A percentile compares a stretch with the other conserved stretches of the same genome.
These are phyloP conservation scores for Sarcophaga peregrina DNA, from an alignment of 1,140 invertebrate species.

Conservation along the genomic window DNA sequence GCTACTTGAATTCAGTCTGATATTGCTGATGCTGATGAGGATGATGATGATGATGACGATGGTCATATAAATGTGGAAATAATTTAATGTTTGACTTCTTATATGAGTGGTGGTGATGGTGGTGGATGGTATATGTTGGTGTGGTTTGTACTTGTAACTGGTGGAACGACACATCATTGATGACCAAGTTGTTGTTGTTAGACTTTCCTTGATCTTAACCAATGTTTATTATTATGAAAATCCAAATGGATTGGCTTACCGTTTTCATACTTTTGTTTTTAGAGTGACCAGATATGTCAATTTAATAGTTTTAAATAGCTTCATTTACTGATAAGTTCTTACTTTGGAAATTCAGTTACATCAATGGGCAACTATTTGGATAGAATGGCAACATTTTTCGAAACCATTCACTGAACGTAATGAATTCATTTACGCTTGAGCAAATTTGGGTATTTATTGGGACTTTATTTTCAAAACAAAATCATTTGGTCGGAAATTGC, in stretches of 20 bases:
- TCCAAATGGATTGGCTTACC: background rate
- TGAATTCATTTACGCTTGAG: too few relatives aligned
- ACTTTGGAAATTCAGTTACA: too few relatives aligned
- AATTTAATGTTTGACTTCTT: slow-evolving; percentile 34
- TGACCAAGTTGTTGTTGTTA: slow-evolving; percentile 32
- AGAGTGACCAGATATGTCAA: too few relatives aligned
- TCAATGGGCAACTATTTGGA: too few relatives aligned
- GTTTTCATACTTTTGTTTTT: background rate
- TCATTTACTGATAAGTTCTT: too few relatives aligned
- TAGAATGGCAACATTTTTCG: too few relatives aligned
- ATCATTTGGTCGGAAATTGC: too few relatives aligned
- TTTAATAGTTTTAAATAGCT: too few relatives aligned
- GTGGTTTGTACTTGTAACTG: background rate
- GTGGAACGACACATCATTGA: slow-evolving; percentile 38
- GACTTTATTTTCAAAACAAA: too few relatives aligned
- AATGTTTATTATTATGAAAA: background rate
- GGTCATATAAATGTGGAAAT: slow-evolving; percentile 28
- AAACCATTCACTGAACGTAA: too few relatives aligned
- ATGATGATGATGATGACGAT: background rate
- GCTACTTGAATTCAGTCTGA: background rate
- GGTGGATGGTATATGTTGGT: background rate
- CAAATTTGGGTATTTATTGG: too few relatives aligned
- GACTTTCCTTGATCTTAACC: background rate
- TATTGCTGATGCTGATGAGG: background rate
- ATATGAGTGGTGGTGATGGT: background rate